Base-by-base conservation (phyloP, 2,797 vertebrate species). In the Loris lydekkerianus region DNA sequence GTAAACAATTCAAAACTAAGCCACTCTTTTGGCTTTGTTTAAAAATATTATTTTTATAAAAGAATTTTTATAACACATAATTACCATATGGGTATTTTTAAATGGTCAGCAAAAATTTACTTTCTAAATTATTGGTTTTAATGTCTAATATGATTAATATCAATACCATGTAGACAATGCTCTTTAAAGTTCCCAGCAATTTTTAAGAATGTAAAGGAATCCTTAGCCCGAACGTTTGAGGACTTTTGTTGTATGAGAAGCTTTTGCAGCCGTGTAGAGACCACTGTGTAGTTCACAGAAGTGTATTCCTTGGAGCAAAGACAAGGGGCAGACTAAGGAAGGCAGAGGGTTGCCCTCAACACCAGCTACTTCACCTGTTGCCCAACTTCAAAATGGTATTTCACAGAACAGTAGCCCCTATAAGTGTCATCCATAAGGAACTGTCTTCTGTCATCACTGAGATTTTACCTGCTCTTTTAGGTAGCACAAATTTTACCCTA, bases 31-130 rank as follows among this genome's bases (percentile, higher is more conserved):
- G 14, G 43, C 34, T 27, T 27, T 29, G 69, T 77, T 78, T 93
- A 29, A 83, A 89, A 56, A 72, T 75, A 11, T n/a, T 37, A n/a
- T 70, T 96, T 95, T 94, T 70, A 91, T 91, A 56, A 91, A 72
- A 93, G 20, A 73, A 3, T 70, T 60, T 46, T 86, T 81, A 34
- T 56, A 86, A 27, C 5, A 75, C 43, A 6, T 56, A 70, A 80
- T 49, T 20, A 73, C 11, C 86, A 78, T 80, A 83, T 67, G 75
- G 27, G 46, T 78, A 61, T 61, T 93, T 83, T 93, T 17, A 92
- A 92, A 56, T 83, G 9, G 88, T 58, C 21, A 11, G 75, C 58
- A 86, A 83, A 82, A 69, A 53, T 58, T 86, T 37, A 61, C 13
- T 85, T 91, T 61, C 37, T 75, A 56, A 60, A n/a, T 86, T 69